Base-by-base conservation (phyloP, 1,140 invertebrate genomes). In the Orussus abietinus region DNA sequence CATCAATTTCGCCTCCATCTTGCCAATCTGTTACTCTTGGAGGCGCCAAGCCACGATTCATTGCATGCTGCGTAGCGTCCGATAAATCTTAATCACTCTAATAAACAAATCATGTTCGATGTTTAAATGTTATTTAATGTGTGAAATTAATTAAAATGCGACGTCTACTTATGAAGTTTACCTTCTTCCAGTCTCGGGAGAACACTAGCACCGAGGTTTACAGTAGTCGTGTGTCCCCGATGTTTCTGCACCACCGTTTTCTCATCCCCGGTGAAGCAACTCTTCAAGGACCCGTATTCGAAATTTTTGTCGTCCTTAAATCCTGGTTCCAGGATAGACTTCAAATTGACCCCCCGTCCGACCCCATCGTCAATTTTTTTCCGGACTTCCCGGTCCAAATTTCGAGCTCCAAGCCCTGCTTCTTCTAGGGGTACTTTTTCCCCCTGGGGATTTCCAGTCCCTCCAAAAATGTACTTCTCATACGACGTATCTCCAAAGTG, bases 401-500 rank as follows among this genome's bases (percentile, higher is more conserved):
- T 36, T 35, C 19, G 20, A 6, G n/a, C n/a, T 25, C n/a, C 6
- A 25, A 25, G 17, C 14, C 21, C 15, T 10, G n/a, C n/a, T n/a
- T n/a, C n/a, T n/a, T n/a, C n/a, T n/a, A n/a, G n/a, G n/a, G n/a
- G n/a, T n/a, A n/a, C n/a, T n/a, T n/a, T n/a, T n/a, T n/a, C 9
- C 22, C 15, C 19, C 11, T 26, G 30, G 3, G 30, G 19, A 18
- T 41, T 49, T 6, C 45, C 51, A 9, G 34, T 14, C 2, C 45
- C 51, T 3, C 52, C 57, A 37, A 60, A 57, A 35, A 60, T 52
- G 28, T 65, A 66, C 49, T 76, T 77, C 45, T 77, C 75, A 44
- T 71, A 72, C 1, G 59, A 62, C 6, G 59, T 71, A 49, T 80
- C 77, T 5, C 77, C 77, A 51, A 78, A 78, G 55, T 76, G 68